Evolutionary conservation across 1,140 invertebrate species (phyloP).

Genomic region (Drosophila hydei): DNA sequence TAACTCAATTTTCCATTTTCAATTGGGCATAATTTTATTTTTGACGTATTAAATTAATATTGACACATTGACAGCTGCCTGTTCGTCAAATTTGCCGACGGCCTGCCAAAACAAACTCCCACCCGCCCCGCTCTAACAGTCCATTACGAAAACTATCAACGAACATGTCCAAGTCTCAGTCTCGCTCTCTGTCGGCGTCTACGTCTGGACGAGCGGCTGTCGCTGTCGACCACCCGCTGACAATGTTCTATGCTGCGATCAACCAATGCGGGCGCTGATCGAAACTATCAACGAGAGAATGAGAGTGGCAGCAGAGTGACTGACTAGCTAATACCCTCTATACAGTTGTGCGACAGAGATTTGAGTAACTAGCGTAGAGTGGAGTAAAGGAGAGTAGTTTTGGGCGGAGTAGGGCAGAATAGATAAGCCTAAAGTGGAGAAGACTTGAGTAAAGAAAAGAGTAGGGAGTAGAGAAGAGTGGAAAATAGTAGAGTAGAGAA

Average conservation of each 20-base stretch:
- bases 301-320: background rate
- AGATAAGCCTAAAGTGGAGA: no score
- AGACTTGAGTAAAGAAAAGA: no score
- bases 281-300: background rate
- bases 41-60: slow-evolving; percentile 81
- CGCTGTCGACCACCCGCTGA: slow-evolving; percentile 54
- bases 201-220: slow-evolving; percentile 14
- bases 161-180: slow-evolving; percentile 23
- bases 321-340: slow-evolving; percentile 4
- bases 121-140: slow-evolving; percentile 16
- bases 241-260: slow-evolving; percentile 19
- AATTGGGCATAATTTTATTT: slow-evolving; percentile 74
- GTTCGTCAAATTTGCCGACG: slow-evolving; percentile 31
- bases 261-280: slow-evolving; percentile 56
- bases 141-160: slow-evolving; percentile 48
- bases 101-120: slow-evolving; percentile 61
- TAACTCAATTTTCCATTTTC: slow-evolving; percentile 63
- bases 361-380: no score
- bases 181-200: slow-evolving; percentile 2
- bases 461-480: no score
- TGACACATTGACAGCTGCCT: slow-evolving; percentile 80
- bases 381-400: no score
- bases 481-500: no score
- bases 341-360: no score
- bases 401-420: no score